Conservation (phyloP, 2,113 vertebrate species). For the Butorides virescens region DNA sequence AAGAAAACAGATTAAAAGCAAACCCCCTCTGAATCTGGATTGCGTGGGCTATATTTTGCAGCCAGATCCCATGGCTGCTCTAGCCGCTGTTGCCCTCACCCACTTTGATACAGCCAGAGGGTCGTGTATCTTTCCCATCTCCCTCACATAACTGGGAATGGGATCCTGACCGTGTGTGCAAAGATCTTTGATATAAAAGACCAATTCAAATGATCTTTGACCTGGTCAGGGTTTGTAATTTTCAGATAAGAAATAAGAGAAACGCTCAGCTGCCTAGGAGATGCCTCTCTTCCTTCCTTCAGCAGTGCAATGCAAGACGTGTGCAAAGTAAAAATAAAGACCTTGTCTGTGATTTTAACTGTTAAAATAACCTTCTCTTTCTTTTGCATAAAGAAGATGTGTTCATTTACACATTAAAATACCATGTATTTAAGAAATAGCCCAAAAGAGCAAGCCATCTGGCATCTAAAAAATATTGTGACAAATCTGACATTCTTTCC, state of each 20-base stretch:
- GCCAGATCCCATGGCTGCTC: background rate
- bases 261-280: background rate
- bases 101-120: background rate
- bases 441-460: background rate
- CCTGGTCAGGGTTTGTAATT: background rate
- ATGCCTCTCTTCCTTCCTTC: background rate
- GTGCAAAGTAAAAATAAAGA: background rate
- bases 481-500: background rate
- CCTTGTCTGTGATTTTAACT: background rate
- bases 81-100: background rate
- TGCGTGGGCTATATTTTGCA: background rate
- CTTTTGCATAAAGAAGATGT: background rate
- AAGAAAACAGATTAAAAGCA: background rate
- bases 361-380: background rate
- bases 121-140: background rate
- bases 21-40: background rate
- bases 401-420: background rate
- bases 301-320: accelerated
- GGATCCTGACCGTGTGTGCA: background rate
- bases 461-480: background rate
- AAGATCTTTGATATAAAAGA: background rate
- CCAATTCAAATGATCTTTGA: background rate
- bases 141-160: background rate
- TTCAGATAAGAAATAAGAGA: background rate
- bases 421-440: background rate